These are phyloP conservation scores for Tupaia tana DNA, from an alignment of 2,113 vertebrate species.

Conservation along the genomic window DNA sequence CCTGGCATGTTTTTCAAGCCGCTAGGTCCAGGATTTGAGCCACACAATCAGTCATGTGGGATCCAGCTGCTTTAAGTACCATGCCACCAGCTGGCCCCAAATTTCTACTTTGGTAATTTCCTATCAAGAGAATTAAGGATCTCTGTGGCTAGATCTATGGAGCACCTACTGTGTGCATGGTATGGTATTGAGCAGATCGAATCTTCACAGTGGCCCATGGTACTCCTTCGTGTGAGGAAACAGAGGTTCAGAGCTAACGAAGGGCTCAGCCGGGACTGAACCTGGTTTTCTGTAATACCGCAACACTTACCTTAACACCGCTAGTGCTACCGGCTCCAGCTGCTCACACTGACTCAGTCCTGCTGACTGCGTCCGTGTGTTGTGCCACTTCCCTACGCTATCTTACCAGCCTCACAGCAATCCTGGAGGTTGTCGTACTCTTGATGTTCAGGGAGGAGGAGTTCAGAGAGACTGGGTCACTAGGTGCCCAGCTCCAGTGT, in stretches of 20 bases:
- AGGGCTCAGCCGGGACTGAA: background rate
- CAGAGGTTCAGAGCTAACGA: background rate
- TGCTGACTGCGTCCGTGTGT: background rate
- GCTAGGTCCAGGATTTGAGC: too few relatives aligned
- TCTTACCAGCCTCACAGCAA: background rate
- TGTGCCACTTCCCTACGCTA: background rate
- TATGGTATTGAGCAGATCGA: background rate
- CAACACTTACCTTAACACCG: background rate
- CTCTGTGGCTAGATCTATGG: background rate
- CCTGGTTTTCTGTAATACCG: background rate
- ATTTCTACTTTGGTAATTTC: background rate
- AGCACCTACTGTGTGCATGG: background rate
- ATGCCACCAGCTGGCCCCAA: too few relatives aligned
- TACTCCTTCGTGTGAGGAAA: background rate
- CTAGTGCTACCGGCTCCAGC: background rate
- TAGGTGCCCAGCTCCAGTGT: rapidly evolving
- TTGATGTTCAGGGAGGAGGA: background rate
- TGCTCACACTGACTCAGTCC: background rate
- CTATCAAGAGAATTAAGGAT: background rate
- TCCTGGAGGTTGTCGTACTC: background rate
- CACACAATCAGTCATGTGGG: too few relatives aligned
- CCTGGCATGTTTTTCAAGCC: too few relatives aligned
- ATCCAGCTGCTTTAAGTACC: too few relatives aligned
- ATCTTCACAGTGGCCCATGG: background rate
- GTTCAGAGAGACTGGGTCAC: background rate